Evolutionary conservation across 1,140 invertebrate species (phyloP).

Genomic region (Achatina immaculata): DNA sequence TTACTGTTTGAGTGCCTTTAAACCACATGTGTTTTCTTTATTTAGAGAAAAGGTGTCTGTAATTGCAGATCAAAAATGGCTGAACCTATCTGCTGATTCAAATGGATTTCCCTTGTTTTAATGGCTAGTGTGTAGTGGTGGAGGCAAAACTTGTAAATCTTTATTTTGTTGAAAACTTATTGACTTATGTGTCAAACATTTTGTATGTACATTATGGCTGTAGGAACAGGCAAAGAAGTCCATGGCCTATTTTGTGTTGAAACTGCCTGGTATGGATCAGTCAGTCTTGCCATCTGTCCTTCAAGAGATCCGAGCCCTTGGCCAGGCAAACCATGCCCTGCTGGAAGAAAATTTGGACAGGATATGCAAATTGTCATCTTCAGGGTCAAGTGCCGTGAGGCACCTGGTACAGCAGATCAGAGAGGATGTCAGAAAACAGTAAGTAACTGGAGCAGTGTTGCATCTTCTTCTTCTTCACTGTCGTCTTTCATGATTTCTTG

Average conservation of each 20-base stretch:
- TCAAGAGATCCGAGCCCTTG: slow-evolving; percentile 82
- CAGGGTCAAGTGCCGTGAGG: slow-evolving; percentile 70
- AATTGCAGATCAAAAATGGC: too few species aligned
- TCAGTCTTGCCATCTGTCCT: slow-evolving; percentile 80
- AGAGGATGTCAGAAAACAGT: slow-evolving; percentile 68
- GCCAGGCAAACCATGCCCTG: slow-evolving; percentile 81
- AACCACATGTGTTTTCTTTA: too few species aligned
- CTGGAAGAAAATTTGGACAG: slow-evolving; percentile 83
- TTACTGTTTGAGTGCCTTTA: too few species aligned
- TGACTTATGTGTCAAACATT: too few species aligned
- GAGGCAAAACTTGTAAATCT: too few species aligned
- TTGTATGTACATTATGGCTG: neutral
- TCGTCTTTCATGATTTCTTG: too few species aligned
- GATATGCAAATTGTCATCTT: slow-evolving; percentile 75
- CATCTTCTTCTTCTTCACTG: slow-evolving; percentile 3
- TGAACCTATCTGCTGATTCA: too few species aligned
- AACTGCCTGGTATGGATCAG: slow-evolving; percentile 78
- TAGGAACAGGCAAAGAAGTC: slow-evolving; percentile 79
- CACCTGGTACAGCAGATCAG: slow-evolving; percentile 72
- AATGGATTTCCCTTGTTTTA: too few species aligned
- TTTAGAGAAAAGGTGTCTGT: too few species aligned
- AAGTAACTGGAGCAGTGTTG: slow-evolving; percentile 41
- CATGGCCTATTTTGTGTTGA: slow-evolving; percentile 83
- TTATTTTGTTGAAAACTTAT: too few species aligned
- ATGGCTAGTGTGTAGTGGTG: too few species aligned